A percentile compares a stretch with the other conserved stretches of the same genome.
These are phyloP conservation scores for Eupeodes luniger DNA, from an alignment of 2,888 invertebrate genomes.

Conservation along the genomic window DNA sequence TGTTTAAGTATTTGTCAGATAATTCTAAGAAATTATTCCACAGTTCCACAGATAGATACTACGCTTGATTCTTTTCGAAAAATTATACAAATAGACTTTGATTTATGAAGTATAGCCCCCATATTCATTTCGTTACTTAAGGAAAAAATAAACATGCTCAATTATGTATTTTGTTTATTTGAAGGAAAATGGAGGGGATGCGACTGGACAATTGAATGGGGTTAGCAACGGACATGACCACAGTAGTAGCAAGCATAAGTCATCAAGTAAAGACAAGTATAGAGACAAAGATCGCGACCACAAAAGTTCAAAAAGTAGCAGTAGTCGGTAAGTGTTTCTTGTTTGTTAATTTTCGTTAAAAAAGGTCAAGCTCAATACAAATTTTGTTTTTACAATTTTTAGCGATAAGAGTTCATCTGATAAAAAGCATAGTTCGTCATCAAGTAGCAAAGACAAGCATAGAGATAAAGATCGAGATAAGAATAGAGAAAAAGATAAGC, in stretches of 20 bases:
- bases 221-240: slow-evolving; percentile 91
- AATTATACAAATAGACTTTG: no score
- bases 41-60: no score
- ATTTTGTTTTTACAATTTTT: slow-evolving; percentile 13
- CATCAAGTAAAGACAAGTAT: slow-evolving; percentile 86
- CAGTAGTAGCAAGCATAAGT: slow-evolving; percentile 88
- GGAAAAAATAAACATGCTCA: not conserved
- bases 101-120: no score
- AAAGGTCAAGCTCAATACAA: not conserved
- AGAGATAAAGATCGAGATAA: slow-evolving; percentile 80
- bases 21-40: no score
- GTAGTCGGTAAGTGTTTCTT: slow-evolving; percentile 80
- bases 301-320: slow-evolving; percentile 85
- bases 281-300: slow-evolving; percentile 85
- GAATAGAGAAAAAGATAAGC: slow-evolving; percentile 83
- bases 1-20: no score
- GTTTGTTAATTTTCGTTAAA: not conserved
- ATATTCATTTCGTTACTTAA: no score
- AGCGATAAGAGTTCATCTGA: slow-evolving; percentile 83
- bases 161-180: slow-evolving; percentile 26
- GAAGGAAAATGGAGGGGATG: slow-evolving; percentile 79
- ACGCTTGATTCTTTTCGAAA: no score
- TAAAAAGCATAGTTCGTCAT: slow-evolving; percentile 85
- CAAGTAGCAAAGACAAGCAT: slow-evolving; percentile 81
- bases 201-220: slow-evolving; percentile 87